Percentiles rank a stretch among this genome's conserved stretches.
Evolutionary conservation across 2,888 invertebrate genomes (phyloP).

Genomic region (Xanthorhoe spadicearia): DNA sequence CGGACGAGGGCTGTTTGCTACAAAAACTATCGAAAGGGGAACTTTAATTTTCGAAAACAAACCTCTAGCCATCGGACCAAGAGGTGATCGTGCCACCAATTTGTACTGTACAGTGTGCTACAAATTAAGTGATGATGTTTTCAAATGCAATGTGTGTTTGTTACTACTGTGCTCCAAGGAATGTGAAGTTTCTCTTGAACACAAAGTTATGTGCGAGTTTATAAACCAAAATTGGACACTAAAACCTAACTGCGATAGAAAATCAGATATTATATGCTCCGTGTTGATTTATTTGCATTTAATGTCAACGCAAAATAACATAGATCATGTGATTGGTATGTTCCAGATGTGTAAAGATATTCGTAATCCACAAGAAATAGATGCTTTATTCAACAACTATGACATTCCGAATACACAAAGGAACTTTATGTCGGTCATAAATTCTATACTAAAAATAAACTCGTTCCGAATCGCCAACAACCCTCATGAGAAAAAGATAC

Average conservation of each 20-base stretch:
- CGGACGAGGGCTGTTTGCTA: slow-evolving; percentile 89
- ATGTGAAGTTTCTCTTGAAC: slow-evolving; percentile 84
- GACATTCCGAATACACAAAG: slow-evolving; percentile 79
- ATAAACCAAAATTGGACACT: slow-evolving; percentile 80
- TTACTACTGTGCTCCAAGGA: slow-evolving; percentile 86
- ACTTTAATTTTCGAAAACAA: slow-evolving; percentile 88
- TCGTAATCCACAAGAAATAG: slow-evolving; percentile 77
- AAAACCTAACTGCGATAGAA: slow-evolving; percentile 47
- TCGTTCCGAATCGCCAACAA: slow-evolving; percentile 85
- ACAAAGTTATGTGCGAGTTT: slow-evolving; percentile 86
- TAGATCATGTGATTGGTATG: slow-evolving; percentile 69
- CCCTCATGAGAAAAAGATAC: slow-evolving; percentile 59
- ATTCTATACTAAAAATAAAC: slow-evolving; percentile 86
- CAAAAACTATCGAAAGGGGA: slow-evolving; percentile 85
- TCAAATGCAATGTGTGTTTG: slow-evolving; percentile 86
- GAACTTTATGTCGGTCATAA: slow-evolving; percentile 78
- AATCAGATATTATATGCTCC: slow-evolving; percentile 50
- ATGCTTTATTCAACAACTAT: slow-evolving; percentile 63
- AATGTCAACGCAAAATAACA: slow-evolving; percentile 58
- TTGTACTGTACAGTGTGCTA: slow-evolving; percentile 87
- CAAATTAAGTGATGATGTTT: slow-evolving; percentile 64
- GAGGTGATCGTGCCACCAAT: slow-evolving; percentile 79
- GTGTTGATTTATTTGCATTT: slow-evolving; percentile 64
- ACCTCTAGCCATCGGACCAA: slow-evolving; percentile 88
- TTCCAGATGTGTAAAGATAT: slow-evolving; percentile 70